Base-by-base conservation (phyloP, 2,888 invertebrate species). In the Drosophila nigricruria region DNA sequence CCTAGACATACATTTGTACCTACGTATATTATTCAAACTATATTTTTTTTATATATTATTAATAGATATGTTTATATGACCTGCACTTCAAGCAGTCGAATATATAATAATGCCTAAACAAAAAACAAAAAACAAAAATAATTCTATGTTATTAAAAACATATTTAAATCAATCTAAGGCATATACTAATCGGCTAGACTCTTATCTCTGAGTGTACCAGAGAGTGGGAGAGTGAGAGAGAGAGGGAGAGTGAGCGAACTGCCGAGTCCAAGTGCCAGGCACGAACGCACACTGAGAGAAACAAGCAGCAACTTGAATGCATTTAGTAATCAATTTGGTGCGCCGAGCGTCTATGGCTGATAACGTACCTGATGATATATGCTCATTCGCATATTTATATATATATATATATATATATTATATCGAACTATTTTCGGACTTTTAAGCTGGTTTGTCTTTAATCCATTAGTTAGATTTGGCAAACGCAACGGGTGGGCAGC, bases 61-160 rank as follows among this genome's bases (percentile, higher is more conserved):
- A 30, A 43, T 32, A 20, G 47, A 38, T 43, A 16, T 20, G 9
- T 16, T 12, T 38, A 34, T 59, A 50, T 50, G 30, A 32, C 27
- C 47, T 47, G 68, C 76, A 65, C 69, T 60, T 45, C 42, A 56
- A 65, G 42, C 49, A 69, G 60, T 78, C 79, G 65, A 77, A 79
- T 66, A 79, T 70, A 70, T 6, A 53, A 43, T 38, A 32, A 59
- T 61, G 50, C 6, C 58, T 18, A 42, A 23, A 12, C 45, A 56
- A 16, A 25, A 1, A 36, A 16, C 18, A 27, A 27, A 6, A 25
- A 1, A 36, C 23, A 25, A 27, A 27, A 6, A 25, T 5, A 30
- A 38, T n/a, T 49, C 27, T 38, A 16, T 45, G 23, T 42, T 12
- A 42, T 36, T 45, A 45, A 32, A 60, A 34, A 60, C 50, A 57